phyloP scores from a whole-genome alignment of 37 sponge, comb jelly and placozoan species.

The Beroe forskalii region DNA sequence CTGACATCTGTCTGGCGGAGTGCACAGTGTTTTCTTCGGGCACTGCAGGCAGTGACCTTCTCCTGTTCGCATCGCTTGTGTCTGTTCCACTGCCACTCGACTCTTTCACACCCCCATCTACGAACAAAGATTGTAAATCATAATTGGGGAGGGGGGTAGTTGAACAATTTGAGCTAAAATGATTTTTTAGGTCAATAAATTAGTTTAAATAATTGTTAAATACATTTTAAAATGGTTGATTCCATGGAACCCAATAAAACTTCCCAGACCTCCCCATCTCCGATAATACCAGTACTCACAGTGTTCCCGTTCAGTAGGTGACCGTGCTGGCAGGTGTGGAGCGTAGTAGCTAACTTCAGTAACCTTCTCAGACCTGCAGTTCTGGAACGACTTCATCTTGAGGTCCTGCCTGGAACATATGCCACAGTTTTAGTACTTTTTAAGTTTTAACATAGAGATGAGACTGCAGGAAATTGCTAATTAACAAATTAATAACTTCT shows the following conservation, averaged over 20 bases:
- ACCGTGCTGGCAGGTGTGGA: not conserved
- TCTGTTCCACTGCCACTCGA: not conserved
- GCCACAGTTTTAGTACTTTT: not conserved
- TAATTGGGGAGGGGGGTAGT: not conserved
- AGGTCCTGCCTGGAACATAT: conserved; percentile 39
- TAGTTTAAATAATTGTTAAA: too few relatives aligned
- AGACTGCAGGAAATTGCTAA: too few relatives aligned
- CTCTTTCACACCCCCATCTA: not conserved
- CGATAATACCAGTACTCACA: not conserved
- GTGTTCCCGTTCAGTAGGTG: not conserved
- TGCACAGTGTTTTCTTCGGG: conserved; percentile 19
- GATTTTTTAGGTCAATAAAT: not conserved
- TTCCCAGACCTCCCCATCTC: too few relatives aligned
- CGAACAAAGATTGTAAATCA: not conserved
- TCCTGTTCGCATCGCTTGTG: not conserved
- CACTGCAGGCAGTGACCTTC: conserved; percentile 31
- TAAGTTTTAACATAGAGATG: too few relatives aligned
- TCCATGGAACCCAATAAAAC: too few relatives aligned
- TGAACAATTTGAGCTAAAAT: not conserved
- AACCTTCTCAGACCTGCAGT: conserved; percentile 35
- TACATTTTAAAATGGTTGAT: too few relatives aligned
- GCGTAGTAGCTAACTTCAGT: not conserved
- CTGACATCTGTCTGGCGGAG: conserved; percentile 19
- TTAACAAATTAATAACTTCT: too few relatives aligned
- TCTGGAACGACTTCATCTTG: conserved; percentile 45